phyloP scores from a whole-genome alignment of 2,113 vertebrate species.

The Forbesichthys papilliferus region DNA sequence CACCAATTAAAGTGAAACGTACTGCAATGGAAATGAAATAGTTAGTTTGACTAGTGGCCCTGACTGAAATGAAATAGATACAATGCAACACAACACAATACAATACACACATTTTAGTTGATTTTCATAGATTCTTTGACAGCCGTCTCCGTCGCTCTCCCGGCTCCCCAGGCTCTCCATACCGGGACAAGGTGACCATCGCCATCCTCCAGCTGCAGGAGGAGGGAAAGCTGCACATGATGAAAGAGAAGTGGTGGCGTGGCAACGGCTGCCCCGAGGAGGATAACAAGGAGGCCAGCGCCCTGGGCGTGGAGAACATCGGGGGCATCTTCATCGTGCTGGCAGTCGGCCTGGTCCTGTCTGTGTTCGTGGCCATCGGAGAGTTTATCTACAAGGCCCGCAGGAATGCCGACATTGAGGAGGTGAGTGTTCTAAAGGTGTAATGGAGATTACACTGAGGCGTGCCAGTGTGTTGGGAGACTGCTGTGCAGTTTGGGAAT shows the following conservation, averaged over 20 bases:
- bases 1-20: too few species aligned
- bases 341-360: conserved; percentile 92
- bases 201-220: conserved; percentile 98
- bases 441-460: neutral
- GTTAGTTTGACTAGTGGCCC: too few species aligned
- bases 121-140: neutral
- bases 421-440: conserved; percentile 78
- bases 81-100: too few species aligned
- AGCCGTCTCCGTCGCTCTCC: neutral
- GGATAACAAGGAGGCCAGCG: conserved; percentile 93
- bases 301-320: conserved; percentile 95
- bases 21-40: too few species aligned
- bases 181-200: conserved; percentile 94
- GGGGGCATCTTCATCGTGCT: conserved; percentile 97
- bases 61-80: too few species aligned
- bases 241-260: conserved; percentile 99
- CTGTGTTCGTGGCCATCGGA: conserved; percentile 95
- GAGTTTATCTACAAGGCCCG: conserved; percentile 95
- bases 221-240: conserved; percentile 96
- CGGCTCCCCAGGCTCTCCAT: conserved; percentile 85
- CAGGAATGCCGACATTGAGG: conserved; percentile 90
- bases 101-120: too few species aligned
- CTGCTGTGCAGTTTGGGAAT: neutral
- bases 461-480: neutral
- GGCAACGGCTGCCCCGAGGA: conserved; percentile 95